phyloP scores from a whole-genome alignment of 2,888 invertebrate genomes.

The Sinopyrophorus schimmeli region DNA sequence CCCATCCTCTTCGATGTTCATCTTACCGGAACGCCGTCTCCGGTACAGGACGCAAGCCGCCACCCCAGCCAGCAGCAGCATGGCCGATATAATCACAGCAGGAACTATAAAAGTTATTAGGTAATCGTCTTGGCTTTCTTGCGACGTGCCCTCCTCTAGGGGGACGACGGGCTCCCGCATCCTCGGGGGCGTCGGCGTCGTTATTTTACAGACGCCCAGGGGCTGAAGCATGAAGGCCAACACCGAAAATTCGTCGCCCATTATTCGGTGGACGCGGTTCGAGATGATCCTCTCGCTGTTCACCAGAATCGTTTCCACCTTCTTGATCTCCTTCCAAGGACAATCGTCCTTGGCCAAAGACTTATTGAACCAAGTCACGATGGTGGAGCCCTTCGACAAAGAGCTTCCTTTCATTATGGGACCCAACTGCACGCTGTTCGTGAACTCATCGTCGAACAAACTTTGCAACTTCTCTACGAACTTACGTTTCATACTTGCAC shows the following conservation, averaged over 20 bases:
- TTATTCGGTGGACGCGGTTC: conserved; percentile 65
- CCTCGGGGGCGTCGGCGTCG: conserved; percentile 35
- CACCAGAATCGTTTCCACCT: conserved; percentile 71
- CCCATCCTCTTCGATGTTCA: conserved; percentile 81
- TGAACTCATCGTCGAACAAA: conserved; percentile 75
- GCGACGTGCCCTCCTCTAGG: conserved; percentile 54
- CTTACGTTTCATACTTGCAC: conserved; percentile 73
- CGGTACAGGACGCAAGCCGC: conserved; percentile 88
- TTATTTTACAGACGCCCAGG: conserved; percentile 61
- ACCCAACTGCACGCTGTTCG: conserved; percentile 73
- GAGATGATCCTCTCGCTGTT: conserved; percentile 62
- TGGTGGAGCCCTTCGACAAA: conserved; percentile 57
- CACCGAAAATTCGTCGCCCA: conserved; percentile 74
- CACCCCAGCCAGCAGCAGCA: conserved; percentile 84
- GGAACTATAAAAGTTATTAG: conserved; percentile 86
- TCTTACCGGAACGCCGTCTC: conserved; percentile 80
- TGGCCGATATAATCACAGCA: conserved; percentile 82
- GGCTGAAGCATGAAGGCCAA: conserved; percentile 66
- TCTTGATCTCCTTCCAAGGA: conserved; percentile 75
- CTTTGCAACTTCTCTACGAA: conserved; percentile 78
- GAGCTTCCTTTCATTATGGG: conserved; percentile 63
- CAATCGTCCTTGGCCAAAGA: conserved; percentile 74
- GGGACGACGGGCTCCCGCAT: conserved; percentile 52
- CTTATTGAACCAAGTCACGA: conserved; percentile 81
- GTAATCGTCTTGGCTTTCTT: conserved; percentile 64